phyloP scores from a whole-genome alignment of 2,888 invertebrate species.

The Torymus auratus region DNA sequence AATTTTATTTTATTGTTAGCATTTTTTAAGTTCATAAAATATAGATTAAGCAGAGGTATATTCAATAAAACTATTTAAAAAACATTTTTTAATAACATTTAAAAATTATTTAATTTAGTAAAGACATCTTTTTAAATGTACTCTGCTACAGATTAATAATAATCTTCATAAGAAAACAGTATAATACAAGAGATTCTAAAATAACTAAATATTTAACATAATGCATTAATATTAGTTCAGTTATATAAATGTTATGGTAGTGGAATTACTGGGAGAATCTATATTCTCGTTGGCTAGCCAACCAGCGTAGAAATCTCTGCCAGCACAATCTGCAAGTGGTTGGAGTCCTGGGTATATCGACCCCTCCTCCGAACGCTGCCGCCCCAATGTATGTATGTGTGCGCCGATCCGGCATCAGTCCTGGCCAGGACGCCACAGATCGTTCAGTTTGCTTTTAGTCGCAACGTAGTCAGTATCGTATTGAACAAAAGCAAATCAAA shows the following conservation, averaged over 20 bases:
- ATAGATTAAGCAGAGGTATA: too few relatives aligned
- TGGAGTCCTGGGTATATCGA: conserved; percentile 60
- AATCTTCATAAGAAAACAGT: too few relatives aligned
- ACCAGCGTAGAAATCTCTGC: conserved; percentile 53
- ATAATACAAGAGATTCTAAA: too few relatives aligned
- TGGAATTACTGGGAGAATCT: conserved; percentile 8
- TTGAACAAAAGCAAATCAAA: conserved; percentile 50
- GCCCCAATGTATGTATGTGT: conserved; percentile 53
- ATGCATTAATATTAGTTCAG: neutral
- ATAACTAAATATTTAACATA: too few relatives aligned
- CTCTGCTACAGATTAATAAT: too few relatives aligned
- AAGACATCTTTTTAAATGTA: too few relatives aligned
- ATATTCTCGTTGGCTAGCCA: conserved; percentile 35
- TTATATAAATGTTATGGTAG: conserved; percentile 2
- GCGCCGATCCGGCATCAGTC: conserved; percentile 70
- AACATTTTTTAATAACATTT: too few relatives aligned
- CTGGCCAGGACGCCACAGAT: conserved; percentile 74
- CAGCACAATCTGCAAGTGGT: conserved; percentile 57
- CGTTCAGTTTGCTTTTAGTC: conserved; percentile 72
- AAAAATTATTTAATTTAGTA: too few relatives aligned
- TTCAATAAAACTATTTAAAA: too few relatives aligned
- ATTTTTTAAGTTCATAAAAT: too few relatives aligned
- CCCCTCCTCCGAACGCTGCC: conserved; percentile 57
- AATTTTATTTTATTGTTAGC: too few relatives aligned
- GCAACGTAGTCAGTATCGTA: conserved; percentile 68